These are phyloP conservation scores for Axinella damicornis DNA, from an alignment of 37 sponge, comb jelly and placozoan genomes.

Conservation along the genomic window DNA sequence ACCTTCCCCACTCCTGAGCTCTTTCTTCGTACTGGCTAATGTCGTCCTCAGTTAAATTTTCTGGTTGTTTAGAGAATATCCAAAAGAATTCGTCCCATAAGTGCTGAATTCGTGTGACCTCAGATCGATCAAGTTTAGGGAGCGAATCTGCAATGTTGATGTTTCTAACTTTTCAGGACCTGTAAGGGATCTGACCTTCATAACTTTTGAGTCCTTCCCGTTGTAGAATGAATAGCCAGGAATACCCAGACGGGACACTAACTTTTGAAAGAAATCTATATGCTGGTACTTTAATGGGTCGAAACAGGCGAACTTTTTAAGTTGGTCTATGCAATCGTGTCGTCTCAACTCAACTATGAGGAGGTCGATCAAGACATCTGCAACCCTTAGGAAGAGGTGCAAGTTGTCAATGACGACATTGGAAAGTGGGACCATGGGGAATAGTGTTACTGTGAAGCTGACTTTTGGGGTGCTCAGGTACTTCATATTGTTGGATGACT, in stretches of 20 bases:
- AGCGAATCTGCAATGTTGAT: background rate
- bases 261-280: background rate
- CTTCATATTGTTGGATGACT: no score
- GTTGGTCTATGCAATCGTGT: background rate
- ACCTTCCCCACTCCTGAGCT: conserved; percentile 8
- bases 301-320: background rate
- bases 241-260: background rate
- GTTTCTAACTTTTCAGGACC: no score
- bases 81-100: background rate
- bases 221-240: background rate
- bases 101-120: background rate
- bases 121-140: background rate
- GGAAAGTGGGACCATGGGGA: conserved; percentile 5
- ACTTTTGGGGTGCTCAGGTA: no score
- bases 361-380: conserved; percentile 15
- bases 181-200: background rate
- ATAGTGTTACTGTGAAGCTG: no score
- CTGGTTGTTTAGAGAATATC: no score
- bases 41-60: no score
- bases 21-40: no score
- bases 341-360: background rate
- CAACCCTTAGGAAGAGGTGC: conserved; percentile 18
- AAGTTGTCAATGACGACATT: background rate
- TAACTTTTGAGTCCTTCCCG: conserved; percentile 1
- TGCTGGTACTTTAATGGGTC: background rate